Evolutionary conservation across 1,140 invertebrate genomes (phyloP).

Genomic region (Trachymyrmex septentrionalis): DNA sequence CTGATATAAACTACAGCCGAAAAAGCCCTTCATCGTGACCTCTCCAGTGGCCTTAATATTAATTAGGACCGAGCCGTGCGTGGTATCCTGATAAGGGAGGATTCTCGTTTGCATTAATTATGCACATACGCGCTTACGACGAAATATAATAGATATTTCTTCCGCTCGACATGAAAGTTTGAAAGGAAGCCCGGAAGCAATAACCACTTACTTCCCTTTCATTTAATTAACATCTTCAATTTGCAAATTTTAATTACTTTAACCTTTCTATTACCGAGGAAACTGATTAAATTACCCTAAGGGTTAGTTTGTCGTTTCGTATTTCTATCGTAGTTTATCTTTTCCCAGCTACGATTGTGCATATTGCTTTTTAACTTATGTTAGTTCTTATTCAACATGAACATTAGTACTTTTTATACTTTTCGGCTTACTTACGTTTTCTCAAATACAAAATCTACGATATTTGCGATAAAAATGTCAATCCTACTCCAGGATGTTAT

Average conservation of each 20-base stretch:
- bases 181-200: constrained; percentile 19
- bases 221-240: constrained; percentile 33
- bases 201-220: constrained; percentile 23
- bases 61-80: constrained; percentile 58
- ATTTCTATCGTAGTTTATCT: constrained; percentile 6
- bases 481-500: background rate
- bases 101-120: constrained; percentile 61
- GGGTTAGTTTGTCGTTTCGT: background rate
- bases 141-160: constrained; percentile 58
- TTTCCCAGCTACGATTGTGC: background rate
- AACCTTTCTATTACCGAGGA: background rate
- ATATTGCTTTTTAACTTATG: background rate
- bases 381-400: background rate
- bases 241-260: constrained; percentile 46
- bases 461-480: background rate
- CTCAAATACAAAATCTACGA: background rate
- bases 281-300: constrained; percentile 33
- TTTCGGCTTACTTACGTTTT: background rate
- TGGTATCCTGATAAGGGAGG: constrained; percentile 52
- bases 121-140: constrained; percentile 27
- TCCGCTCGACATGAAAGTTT: background rate
- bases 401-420: background rate
- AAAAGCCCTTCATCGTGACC: constrained; percentile 37
- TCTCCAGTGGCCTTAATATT: constrained; percentile 38
- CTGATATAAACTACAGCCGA: constrained; percentile 9